Percentiles rank a stretch among this genome's conserved stretches.
Evolutionary conservation across 92 coral and sea anemone species (phyloP).

Genomic region (Hydrozoanthus gracilis): DNA sequence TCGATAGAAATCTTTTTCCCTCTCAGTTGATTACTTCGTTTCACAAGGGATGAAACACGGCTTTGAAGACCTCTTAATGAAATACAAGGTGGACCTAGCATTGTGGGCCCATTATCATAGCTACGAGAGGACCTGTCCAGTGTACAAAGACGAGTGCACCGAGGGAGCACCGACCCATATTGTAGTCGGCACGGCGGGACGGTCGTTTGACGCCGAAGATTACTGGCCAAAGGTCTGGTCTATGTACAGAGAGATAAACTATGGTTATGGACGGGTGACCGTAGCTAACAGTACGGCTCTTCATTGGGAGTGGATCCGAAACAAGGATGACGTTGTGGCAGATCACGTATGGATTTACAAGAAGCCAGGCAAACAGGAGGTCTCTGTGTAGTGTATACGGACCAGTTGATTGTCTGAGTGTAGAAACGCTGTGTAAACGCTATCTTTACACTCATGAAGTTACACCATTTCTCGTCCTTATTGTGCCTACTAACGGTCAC

Average conservation of each 20-base stretch:
- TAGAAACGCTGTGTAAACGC: too few relatives aligned
- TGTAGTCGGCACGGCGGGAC: slow-evolving; percentile 94
- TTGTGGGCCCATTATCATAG: slow-evolving; percentile 99
- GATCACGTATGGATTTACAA: slow-evolving; percentile 79
- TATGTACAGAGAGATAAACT: slow-evolving; percentile 76
- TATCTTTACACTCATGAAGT: too few relatives aligned
- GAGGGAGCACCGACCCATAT: slow-evolving; percentile 85
- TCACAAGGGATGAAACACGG: slow-evolving; percentile 83
- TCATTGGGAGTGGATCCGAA: slow-evolving; percentile 90
- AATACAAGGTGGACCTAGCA: slow-evolving; percentile 91
- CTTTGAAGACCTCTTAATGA: slow-evolving; percentile 80
- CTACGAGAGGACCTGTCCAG: slow-evolving; percentile 94
- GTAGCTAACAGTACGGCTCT: slow-evolving; percentile 79
- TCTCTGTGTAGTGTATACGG: slow-evolving; percentile 1
- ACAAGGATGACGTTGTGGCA: slow-evolving; percentile 78
- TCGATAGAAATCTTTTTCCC: not conserved
- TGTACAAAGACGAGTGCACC: slow-evolving; percentile 70
- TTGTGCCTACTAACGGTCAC: too few relatives aligned
- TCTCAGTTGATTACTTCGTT: slow-evolving; percentile 81
- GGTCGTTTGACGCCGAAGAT: slow-evolving; percentile 60
- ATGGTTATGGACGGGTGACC: slow-evolving; percentile 94
- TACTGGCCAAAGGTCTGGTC: slow-evolving; percentile 90
- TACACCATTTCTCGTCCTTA: too few relatives aligned
- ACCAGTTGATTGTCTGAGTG: too few relatives aligned
- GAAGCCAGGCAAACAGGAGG: slow-evolving; percentile 5